These are phyloP conservation scores for Chelonoidis abingdonii DNA, from an alignment of 2,113 vertebrate genomes.

Conservation along the genomic window DNA sequence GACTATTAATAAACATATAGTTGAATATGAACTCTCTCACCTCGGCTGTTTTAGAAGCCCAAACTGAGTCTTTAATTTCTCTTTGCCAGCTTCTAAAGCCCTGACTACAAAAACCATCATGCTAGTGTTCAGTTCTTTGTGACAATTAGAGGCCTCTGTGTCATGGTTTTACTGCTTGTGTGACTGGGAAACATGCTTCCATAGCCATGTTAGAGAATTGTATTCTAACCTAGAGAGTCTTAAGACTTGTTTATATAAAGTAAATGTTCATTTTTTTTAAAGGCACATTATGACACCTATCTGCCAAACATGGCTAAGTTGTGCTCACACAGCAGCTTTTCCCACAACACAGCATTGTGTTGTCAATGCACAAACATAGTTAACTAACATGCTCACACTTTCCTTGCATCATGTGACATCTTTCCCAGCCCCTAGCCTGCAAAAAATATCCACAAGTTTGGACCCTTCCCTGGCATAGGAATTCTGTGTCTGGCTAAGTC, in stretches of 20 bases:
- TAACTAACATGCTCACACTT: not conserved
- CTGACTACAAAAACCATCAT: not conserved
- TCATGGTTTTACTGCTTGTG: not conserved
- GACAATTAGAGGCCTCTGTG: not conserved
- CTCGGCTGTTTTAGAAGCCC: constrained; percentile 16
- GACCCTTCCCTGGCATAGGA: not conserved
- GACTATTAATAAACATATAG: constrained; percentile 15
- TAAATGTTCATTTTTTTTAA: not conserved
- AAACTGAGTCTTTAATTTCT: not conserved
- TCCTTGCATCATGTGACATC: not conserved
- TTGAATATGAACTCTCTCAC: constrained; percentile 12
- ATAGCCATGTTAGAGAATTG: not conserved
- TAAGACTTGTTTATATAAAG: not conserved
- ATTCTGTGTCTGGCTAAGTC: not conserved
- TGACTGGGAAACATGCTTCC: not conserved
- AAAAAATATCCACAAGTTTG: not conserved
- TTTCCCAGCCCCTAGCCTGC: too few relatives aligned
- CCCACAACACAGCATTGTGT: not conserved
- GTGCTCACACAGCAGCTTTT: not conserved
- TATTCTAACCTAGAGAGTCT: not conserved
- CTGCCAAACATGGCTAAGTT: not conserved
- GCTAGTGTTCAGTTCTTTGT: not conserved
- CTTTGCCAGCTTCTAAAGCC: not conserved
- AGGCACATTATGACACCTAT: not conserved
- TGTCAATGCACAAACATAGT: not conserved